Evolutionary conservation across 2,113 vertebrate species (phyloP).

Genomic region (Emydocephalus ijimae): DNA sequence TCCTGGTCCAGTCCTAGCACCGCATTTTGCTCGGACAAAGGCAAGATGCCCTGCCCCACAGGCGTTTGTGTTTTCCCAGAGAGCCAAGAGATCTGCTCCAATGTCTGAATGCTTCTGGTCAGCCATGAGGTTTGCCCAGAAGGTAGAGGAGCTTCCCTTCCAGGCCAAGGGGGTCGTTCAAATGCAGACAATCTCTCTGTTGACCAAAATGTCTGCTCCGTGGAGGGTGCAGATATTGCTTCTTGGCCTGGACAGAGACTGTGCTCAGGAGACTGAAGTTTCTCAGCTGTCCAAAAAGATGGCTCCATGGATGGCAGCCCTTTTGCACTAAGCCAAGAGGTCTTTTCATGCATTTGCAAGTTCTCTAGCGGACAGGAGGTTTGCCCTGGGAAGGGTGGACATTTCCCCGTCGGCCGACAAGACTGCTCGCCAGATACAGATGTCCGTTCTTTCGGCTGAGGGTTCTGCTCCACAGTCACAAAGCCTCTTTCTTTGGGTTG

Average conservation of each 20-base stretch:
- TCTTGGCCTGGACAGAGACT: slow-evolving; percentile 62
- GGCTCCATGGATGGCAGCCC: slow-evolving; percentile 60
- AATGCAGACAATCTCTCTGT: slow-evolving; percentile 67
- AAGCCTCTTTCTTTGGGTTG: slow-evolving; percentile 70
- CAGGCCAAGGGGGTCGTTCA: slow-evolving; percentile 69
- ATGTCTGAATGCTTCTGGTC: slow-evolving; percentile 66
- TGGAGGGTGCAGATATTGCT: slow-evolving; percentile 51
- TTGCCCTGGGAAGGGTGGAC: slow-evolving; percentile 33
- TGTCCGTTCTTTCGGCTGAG: slow-evolving; percentile 74
- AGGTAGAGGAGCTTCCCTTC: slow-evolving; percentile 63
- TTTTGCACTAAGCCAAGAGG: slow-evolving; percentile 65
- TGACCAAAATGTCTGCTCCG: slow-evolving; percentile 71
- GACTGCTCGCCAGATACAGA: slow-evolving; percentile 66
- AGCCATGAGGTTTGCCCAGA: slow-evolving; percentile 62
- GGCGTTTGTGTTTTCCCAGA: slow-evolving; percentile 68
- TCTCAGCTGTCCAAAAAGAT: slow-evolving; percentile 65
- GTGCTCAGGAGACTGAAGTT: slow-evolving; percentile 57
- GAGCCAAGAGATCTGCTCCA: slow-evolving; percentile 73
- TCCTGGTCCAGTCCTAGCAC: slow-evolving; percentile 69
- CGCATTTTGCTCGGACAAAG: slow-evolving; percentile 70
- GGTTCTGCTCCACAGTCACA: slow-evolving; percentile 55
- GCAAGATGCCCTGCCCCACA: slow-evolving; percentile 70
- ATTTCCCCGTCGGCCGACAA: slow-evolving; percentile 63
- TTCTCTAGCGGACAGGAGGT: slow-evolving; percentile 67
- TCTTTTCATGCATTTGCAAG: slow-evolving; percentile 65